These are phyloP conservation scores for Eublepharis macularius DNA, from an alignment of 2,113 vertebrate species.

Conservation along the genomic window DNA sequence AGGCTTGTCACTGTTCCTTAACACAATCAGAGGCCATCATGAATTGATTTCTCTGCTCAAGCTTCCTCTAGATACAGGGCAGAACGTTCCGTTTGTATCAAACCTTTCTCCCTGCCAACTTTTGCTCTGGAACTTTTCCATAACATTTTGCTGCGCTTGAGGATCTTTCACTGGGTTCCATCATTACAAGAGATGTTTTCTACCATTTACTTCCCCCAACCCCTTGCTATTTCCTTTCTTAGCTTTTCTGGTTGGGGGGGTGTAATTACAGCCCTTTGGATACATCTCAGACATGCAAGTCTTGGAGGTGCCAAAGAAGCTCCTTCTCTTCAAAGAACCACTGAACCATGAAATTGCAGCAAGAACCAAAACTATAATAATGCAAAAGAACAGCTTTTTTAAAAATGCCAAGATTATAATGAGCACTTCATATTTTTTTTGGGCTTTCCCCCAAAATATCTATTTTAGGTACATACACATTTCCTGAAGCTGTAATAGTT, in stretches of 20 bases:
- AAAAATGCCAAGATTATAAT: neutral
- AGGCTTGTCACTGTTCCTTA: too few species aligned
- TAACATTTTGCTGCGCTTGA: neutral
- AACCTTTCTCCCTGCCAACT: neutral
- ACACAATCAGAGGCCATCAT: neutral
- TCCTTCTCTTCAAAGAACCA: neutral
- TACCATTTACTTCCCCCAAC: accelerated
- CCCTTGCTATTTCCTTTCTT: neutral
- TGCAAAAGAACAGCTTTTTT: neutral
- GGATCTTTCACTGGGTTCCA: neutral
- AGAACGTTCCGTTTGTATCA: neutral
- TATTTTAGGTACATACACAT: slow-evolving; percentile 28
- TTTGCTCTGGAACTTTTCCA: neutral
- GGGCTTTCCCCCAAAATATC: neutral
- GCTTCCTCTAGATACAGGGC: neutral
- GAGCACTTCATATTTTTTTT: neutral
- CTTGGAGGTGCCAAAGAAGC: neutral
- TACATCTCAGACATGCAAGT: accelerated
- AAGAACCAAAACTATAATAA: neutral
- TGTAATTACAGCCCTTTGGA: neutral
- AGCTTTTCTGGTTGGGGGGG: slow-evolving; percentile 5
- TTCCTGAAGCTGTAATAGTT: neutral
- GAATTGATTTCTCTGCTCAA: neutral
- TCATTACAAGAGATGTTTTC: accelerated
- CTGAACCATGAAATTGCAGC: neutral